A percentile compares a stretch with the other conserved stretches of the same genome.
Conservation (phyloP, 2,888 invertebrate species). For the Aleiodes alternator region DNA sequence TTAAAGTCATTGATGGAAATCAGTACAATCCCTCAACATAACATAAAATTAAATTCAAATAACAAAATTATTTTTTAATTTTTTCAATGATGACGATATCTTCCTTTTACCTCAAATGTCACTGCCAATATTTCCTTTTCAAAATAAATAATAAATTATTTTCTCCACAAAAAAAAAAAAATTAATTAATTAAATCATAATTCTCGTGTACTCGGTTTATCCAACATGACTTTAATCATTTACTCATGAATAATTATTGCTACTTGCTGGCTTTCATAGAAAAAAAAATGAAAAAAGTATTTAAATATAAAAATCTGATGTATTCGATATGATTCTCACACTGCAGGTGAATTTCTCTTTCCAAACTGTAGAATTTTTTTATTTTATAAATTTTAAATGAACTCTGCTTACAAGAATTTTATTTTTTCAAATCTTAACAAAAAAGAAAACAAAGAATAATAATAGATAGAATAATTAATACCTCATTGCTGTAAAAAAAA, state of each 20-base stretch:
- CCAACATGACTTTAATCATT: slow-evolving; percentile 29
- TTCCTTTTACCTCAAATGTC: slow-evolving; percentile 29
- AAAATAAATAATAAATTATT: slow-evolving; percentile 17
- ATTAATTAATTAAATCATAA: slow-evolving; percentile 22
- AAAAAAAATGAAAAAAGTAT: slow-evolving; percentile 22
- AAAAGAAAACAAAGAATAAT: slow-evolving; percentile 1
- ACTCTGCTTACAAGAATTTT: slow-evolving; percentile 24
- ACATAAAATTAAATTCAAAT: slow-evolving; percentile 11
- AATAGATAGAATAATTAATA: slow-evolving; percentile 22
- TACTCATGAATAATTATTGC: slow-evolving; percentile 14
- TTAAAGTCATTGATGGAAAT: slow-evolving; percentile 40
- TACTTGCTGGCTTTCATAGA: slow-evolving; percentile 46
- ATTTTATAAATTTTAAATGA: slow-evolving; percentile 5
- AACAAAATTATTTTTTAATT: background rate
- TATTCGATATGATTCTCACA: background rate
- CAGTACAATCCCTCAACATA: background rate
- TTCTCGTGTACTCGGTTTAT: slow-evolving; percentile 30
- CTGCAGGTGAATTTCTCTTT: slow-evolving; percentile 17
- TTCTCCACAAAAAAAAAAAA: slow-evolving; percentile 8
- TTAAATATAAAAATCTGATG: background rate
- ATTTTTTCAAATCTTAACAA: slow-evolving; percentile 1
- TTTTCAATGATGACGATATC: background rate
- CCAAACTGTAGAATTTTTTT: slow-evolving; percentile 12
- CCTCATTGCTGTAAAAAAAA: slow-evolving; percentile 28
- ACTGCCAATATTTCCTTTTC: slow-evolving; percentile 36